A percentile compares a stretch with the other conserved stretches of the same genome.
Evolutionary conservation across 2,113 vertebrate genomes (phyloP).

Genomic region (Pelusios castaneus): DNA sequence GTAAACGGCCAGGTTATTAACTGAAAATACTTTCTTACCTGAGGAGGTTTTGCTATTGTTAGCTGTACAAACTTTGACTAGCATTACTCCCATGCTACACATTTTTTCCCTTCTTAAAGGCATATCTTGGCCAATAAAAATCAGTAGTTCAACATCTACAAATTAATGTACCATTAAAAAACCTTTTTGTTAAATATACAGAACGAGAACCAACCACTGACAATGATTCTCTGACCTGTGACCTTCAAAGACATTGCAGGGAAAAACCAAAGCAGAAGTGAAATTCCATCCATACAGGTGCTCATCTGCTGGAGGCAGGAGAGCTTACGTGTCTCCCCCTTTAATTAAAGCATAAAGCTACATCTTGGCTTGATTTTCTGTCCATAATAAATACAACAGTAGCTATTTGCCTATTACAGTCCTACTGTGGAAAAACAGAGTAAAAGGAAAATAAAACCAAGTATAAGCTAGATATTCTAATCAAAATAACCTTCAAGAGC

Average conservation of each 20-base stretch:
- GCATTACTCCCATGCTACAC: neutral
- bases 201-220: conserved; percentile 13
- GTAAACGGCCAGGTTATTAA: conserved; percentile 62
- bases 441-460: conserved; percentile 30
- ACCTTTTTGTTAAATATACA: conserved; percentile 15
- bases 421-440: neutral
- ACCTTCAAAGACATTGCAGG: conserved; percentile 51
- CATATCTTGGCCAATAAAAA: conserved; percentile 17
- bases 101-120: neutral
- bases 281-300: neutral
- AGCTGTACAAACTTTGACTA: neutral
- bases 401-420: accelerated
- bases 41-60: conserved; percentile 24
- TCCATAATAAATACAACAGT: neutral
- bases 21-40: conserved; percentile 49
- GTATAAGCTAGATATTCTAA: neutral
- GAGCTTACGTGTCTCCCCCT: neutral
- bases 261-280: neutral
- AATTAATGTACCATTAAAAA: conserved; percentile 46
- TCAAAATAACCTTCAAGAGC: neutral
- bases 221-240: conserved; percentile 23
- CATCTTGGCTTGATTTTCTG: neutral
- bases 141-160: conserved; percentile 12
- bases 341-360: neutral
- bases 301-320: accelerated